Evolutionary conservation across 30 jellyfish, hydroid and myxozoan genomes (phyloP), one percentile per base, ranked within the genome.

Genomic region (Clytia hemisphaerica): DNA sequence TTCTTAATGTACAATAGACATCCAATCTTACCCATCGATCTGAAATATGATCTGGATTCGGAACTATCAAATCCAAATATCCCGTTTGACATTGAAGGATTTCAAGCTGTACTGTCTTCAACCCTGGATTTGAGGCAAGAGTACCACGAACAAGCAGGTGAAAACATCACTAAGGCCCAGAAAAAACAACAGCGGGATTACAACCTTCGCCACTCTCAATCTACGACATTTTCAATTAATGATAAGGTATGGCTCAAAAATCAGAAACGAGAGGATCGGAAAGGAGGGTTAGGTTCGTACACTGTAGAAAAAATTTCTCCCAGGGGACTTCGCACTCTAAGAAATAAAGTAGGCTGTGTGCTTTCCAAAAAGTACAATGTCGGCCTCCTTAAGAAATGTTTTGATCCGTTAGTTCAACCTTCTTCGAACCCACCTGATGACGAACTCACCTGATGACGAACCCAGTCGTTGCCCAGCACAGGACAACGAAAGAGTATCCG

Each of bases 231-330:
- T n/a, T n/a, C n/a, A n/a, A n/a, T n/a, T n/a, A 51, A 51, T 21
- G 66, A 51, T 16, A 51, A 9, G 21, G 66, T 51, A 7, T 24
- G 32, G 28, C 66, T 51, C 12, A 51, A 51, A 24, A 51, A 51
- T 27, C 28, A 51, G 21, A 51, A 27, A 51, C n/a, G 9, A 51
- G 12, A 7, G 21, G 66, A 51, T 21, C 12, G 66, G 21, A 51
- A 51, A 51, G 66, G 32, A 7, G 66, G 66, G 66, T 7, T 12
- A 12, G 66, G 32, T 12, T 51, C 66, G 66, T 51, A 51, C 21
- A 51, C 14, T 51, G 9, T 51, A 51, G 35, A 51, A 9, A n/a
- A n/a, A n/a, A n/a, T n/a, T n/a, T n/a, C n/a, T n/a, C n/a, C n/a
- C n/a, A n/a, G n/a, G n/a, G n/a, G n/a, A n/a, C n/a, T n/a, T n/a